phyloP scores from a whole-genome alignment of 30 jellyfish, hydroid and myxozoan species.

The Cassiopea andromeda region DNA sequence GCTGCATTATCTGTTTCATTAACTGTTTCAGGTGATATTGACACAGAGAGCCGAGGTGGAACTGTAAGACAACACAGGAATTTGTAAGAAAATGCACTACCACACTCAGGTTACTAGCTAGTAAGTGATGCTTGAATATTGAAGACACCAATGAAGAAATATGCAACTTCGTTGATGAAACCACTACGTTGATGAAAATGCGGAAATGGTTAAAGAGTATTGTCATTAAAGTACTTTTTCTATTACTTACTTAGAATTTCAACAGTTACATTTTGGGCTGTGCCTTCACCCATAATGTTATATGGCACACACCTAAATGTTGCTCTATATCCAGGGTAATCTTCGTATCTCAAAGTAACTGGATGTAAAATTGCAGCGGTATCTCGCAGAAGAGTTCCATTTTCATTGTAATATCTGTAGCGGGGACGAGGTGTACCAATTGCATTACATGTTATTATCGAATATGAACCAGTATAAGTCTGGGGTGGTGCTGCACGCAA shows the following conservation, averaged over 20 bases:
- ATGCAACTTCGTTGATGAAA: too few relatives aligned
- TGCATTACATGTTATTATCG: background rate
- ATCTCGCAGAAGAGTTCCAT: background rate
- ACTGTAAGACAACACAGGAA: slow-evolving; percentile 14
- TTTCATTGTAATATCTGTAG: background rate
- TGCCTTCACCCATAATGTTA: slow-evolving; percentile 22
- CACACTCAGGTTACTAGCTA: too few relatives aligned
- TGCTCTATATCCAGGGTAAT: background rate
- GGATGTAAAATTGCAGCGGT: background rate
- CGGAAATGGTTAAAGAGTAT: too few relatives aligned
- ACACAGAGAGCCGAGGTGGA: slow-evolving; percentile 32
- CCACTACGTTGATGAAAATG: too few relatives aligned
- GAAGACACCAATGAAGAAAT: too few relatives aligned
- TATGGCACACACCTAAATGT: slow-evolving; percentile 17
- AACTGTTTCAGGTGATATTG: slow-evolving; percentile 44
- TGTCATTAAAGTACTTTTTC: background rate
- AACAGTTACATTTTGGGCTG: background rate
- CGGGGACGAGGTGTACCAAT: background rate
- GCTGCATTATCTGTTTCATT: slow-evolving; percentile 17
- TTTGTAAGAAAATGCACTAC: too few relatives aligned
- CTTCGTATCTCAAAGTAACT: background rate
- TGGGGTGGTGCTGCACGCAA: background rate
- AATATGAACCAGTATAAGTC: background rate
- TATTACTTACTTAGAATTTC: slow-evolving; percentile 10
- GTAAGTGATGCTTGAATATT: too few relatives aligned